Evolutionary conservation across 2,113 vertebrate species (phyloP).

Genomic region (Pelodiscus sinensis): DNA sequence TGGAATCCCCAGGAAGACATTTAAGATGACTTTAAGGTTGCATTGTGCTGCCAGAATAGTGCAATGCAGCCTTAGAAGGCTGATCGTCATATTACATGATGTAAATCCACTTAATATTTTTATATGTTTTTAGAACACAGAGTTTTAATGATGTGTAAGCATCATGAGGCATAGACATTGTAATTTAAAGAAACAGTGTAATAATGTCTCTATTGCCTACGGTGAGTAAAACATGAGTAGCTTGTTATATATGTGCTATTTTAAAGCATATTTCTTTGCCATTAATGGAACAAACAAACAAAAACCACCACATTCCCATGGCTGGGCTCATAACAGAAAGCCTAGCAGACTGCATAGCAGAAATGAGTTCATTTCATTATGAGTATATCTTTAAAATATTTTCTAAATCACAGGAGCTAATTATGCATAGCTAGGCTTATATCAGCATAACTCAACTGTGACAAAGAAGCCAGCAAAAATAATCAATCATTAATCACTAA

Average conservation of each 20-base stretch:
- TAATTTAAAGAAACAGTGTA: neutral
- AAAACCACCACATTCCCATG: neutral
- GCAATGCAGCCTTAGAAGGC: neutral
- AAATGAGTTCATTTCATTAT: conserved; percentile 38
- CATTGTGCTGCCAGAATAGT: neutral
- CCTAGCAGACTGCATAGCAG: neutral
- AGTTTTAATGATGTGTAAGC: neutral
- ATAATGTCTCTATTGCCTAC: neutral
- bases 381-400: conserved; percentile 60
- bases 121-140: too few relatives aligned
- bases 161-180: neutral
- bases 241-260: neutral
- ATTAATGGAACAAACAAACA: neutral
- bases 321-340: neutral
- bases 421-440: conserved; percentile 58
- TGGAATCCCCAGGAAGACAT: neutral
- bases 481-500: conserved; percentile 68
- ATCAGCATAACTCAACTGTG: conserved; percentile 43
- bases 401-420: conserved; percentile 55
- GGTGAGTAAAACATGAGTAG: neutral
- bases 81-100: too few relatives aligned
- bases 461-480: conserved; percentile 63
- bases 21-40: neutral
- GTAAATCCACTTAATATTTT: too few relatives aligned
- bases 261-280: conserved; percentile 15